Conservation (phyloP, 1,140 invertebrate genomes). For the Pogonomyrmex californicus region DNA sequence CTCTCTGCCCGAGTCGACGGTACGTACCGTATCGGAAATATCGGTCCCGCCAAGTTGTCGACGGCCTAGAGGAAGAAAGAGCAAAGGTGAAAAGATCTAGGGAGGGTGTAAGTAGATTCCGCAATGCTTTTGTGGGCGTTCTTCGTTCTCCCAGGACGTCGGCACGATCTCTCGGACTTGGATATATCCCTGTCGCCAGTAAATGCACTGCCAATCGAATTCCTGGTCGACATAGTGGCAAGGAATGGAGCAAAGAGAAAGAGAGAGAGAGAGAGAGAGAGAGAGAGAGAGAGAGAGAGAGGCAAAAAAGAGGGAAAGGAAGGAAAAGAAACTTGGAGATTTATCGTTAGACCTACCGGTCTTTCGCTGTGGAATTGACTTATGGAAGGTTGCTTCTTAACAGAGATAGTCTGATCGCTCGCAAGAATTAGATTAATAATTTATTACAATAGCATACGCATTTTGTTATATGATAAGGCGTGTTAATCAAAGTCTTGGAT, state of each 20-base stretch:
- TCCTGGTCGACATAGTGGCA: conserved; percentile 19
- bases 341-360: conserved; percentile 28
- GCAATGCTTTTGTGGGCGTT: conserved; percentile 76
- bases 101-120: conserved; percentile 82
- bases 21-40: conserved; percentile 39
- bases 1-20: conserved; percentile 17
- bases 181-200: conserved; percentile 48
- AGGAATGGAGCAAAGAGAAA: not conserved
- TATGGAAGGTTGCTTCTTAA: conserved; percentile 12
- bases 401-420: conserved; percentile 7
- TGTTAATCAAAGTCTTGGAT: not conserved
- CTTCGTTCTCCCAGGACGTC: conserved; percentile 66
- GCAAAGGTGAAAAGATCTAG: conserved; percentile 47
- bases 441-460: conserved; percentile 4
- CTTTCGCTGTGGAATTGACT: conserved; percentile 47
- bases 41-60: conserved; percentile 55
- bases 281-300: not conserved
- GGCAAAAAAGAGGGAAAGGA: not conserved
- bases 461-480: not conserved
- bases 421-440: conserved; percentile 36
- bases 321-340: not conserved
- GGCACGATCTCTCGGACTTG: conserved; percentile 52
- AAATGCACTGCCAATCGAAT: conserved; percentile 76
- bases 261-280: not conserved
- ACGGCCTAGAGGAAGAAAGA: conserved; percentile 70